These are phyloP conservation scores for Ctenopoma kingsleyae DNA, from an alignment of 2,797 vertebrate species.

Conservation along the genomic window DNA sequence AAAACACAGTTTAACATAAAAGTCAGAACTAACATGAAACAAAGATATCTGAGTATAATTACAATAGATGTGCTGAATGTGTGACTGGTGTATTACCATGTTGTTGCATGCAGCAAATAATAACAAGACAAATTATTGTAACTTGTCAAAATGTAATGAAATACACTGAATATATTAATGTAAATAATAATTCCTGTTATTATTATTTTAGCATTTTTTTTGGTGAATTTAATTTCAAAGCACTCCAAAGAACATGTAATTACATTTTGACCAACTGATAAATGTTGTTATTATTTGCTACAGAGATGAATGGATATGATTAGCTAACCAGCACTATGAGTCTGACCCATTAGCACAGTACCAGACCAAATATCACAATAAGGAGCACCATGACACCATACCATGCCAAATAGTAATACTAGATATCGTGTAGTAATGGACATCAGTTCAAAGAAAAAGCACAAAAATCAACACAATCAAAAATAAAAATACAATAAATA, in stretches of 20 bases:
- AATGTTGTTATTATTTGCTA: slow-evolving; percentile 46
- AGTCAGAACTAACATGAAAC: not conserved
- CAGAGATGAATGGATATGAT: slow-evolving; percentile 48
- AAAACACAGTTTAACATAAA: slow-evolving; percentile 3
- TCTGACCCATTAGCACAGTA: slow-evolving; percentile 22
- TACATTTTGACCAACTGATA: slow-evolving; percentile 23
- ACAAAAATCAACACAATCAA: not conserved
- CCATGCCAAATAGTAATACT: slow-evolving; percentile 24
- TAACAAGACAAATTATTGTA: not conserved
- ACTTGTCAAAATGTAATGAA: slow-evolving; percentile 19
- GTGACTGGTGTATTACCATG: slow-evolving; percentile 4
- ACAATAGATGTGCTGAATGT: slow-evolving; percentile 25
- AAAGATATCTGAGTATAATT: slow-evolving; percentile 18
- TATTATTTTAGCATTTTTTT: no score
- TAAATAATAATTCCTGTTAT: not conserved
- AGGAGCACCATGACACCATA: slow-evolving; percentile 12
- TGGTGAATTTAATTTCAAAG: not conserved
- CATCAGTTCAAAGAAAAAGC: not conserved
- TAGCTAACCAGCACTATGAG: slow-evolving; percentile 1
- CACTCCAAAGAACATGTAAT: not conserved
- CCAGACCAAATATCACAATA: slow-evolving; percentile 21
- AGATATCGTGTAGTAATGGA: not conserved
- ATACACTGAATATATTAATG: not conserved
- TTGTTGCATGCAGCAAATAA: slow-evolving; percentile 53
- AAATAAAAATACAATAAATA: not conserved